Base-by-base conservation (phyloP, 1,140 invertebrate species). In the Drosophila littoralis region DNA sequence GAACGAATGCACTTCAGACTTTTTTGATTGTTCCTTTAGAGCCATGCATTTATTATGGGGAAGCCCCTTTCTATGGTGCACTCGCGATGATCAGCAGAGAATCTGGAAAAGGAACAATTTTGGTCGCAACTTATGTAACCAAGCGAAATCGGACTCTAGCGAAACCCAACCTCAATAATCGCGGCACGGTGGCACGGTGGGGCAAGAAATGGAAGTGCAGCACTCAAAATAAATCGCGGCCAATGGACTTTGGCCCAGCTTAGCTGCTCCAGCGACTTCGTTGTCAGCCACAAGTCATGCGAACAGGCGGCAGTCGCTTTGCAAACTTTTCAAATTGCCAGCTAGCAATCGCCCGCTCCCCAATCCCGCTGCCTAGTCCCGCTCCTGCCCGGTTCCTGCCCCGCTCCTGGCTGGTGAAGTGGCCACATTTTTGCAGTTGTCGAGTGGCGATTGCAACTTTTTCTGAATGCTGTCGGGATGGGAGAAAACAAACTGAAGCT, bases 381-480 rank as follows among this genome's bases (percentile, higher is more conserved):
- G n/a, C 71, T 67, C 64, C 65, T n/a, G n/a, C n/a, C n/a, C n/a
- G n/a, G n/a, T n/a, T n/a, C 35, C 61, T 50, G 69, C 58, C 46
- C 52, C 55, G 17, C 17, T 28, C 22, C 22, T 75, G 64, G 64
- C 46, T 60, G 42, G 15, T 17, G 48, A 32, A 57, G 52, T 68
- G 73, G 64, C 69, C 81, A 84, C 81, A 84, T 80, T 84, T 85
- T 85, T 85, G 69, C 81, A 84, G 77, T 84, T 70, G 81, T 84
- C 81, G 82, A 84, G 81, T 84, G 81, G 75, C 79, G 74, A 74
- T 78, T 82, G 59, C 70, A 82, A 78, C 79, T 82, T 82, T 80
- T 82, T 81, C 79, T 73, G 28, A 42, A 9, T 51, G 22, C 45
- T 50, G 33, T 13, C 50, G 50, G 33, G 17, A 6, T 22, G 58